Percentiles rank a stretch among this genome's conserved stretches.
phyloP scores from a whole-genome alignment of 2,888 invertebrate genomes.

The Norana najaformis region DNA sequence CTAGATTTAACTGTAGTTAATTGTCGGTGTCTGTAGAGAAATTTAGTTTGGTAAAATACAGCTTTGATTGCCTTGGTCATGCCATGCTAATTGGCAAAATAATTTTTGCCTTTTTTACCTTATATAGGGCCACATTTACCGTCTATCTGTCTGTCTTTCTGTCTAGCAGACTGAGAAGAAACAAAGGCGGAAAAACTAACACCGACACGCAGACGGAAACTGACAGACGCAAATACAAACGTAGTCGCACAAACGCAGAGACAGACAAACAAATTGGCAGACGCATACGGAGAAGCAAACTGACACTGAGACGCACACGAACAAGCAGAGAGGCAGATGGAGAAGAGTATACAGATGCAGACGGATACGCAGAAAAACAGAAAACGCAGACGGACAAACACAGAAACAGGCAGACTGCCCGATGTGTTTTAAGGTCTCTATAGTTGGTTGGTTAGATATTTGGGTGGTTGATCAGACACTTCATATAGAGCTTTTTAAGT shows the following conservation, averaged over 20 bases:
- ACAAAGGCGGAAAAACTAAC: not conserved
- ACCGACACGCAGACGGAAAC: not conserved
- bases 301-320: not conserved
- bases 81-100: not conserved
- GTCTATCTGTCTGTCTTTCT: not conserved
- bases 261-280: not conserved
- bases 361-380: not conserved
- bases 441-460: too few species aligned
- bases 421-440: too few species aligned
- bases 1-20: not conserved
- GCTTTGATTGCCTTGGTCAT: not conserved
- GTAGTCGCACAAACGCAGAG: not conserved
- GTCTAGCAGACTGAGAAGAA: not conserved
- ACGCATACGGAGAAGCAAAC: not conserved
- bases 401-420: not conserved
- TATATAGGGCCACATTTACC: not conserved
- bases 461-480: too few species aligned
- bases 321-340: not conserved
- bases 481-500: too few species aligned
- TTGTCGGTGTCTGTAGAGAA: not conserved
- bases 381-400: not conserved
- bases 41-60: not conserved
- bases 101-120: not conserved
- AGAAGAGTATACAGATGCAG: not conserved
- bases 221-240: not conserved